A percentile compares a stretch with the other conserved stretches of the same genome.
These are phyloP conservation scores for Apodemia zela DNA, from an alignment of 2,888 invertebrate genomes.

Conservation along the genomic window DNA sequence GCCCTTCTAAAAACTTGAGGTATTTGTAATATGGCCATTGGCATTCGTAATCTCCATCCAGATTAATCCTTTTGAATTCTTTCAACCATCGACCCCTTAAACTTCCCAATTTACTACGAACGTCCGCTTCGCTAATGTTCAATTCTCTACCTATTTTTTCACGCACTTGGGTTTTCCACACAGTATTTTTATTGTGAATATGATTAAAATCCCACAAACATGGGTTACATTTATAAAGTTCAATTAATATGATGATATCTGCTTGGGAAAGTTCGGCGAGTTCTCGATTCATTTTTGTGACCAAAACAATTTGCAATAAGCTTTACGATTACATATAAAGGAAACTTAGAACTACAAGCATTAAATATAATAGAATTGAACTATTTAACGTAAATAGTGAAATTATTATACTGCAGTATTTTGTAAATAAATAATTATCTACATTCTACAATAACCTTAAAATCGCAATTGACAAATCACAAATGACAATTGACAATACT, in stretches of 20 bases:
- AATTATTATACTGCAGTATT: too few species aligned
- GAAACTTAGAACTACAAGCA: too few species aligned
- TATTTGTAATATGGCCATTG: background rate
- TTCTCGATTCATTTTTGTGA: conserved; percentile 1
- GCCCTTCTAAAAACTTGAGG: background rate
- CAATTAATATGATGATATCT: background rate
- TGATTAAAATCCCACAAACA: background rate
- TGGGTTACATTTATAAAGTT: conserved; percentile 1
- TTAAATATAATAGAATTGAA: too few species aligned
- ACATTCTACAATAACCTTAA: too few species aligned
- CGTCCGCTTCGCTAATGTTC: background rate
- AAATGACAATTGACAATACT: too few species aligned
- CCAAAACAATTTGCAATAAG: background rate
- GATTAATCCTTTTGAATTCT: background rate
- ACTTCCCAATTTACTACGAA: background rate
- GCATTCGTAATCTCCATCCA: background rate
- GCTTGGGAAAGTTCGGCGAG: background rate
- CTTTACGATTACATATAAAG: too few species aligned
- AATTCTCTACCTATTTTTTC: conserved; percentile 5
- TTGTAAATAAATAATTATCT: too few species aligned
- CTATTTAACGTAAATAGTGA: too few species aligned
- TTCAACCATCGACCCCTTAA: background rate
- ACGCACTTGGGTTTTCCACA: conserved; percentile 2
- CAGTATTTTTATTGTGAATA: background rate
- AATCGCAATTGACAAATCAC: too few species aligned